A percentile compares a stretch with the other conserved stretches of the same genome.
Evolutionary conservation across 2,113 vertebrate genomes (phyloP).

Genomic region (Willisornis vidua): DNA sequence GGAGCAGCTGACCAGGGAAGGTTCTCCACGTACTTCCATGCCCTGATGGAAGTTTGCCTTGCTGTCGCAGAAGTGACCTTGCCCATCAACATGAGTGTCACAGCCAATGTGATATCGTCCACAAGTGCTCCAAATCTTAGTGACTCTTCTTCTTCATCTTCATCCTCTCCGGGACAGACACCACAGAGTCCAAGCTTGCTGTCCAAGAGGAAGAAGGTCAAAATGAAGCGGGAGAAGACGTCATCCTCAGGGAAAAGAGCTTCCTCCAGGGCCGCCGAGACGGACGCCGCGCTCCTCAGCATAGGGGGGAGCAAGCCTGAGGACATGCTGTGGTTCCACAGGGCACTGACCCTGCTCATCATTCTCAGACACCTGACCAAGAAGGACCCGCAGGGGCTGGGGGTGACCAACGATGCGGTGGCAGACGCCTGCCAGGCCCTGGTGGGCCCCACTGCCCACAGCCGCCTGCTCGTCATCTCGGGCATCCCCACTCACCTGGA

Average conservation of each 20-base stretch:
- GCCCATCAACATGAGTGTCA: conserved; percentile 87
- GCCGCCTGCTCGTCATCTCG: conserved; percentile 92
- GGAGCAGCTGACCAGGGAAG: conserved; percentile 86
- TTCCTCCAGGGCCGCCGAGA: conserved; percentile 78
- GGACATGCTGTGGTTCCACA: conserved; percentile 99
- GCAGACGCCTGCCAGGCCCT: conserved; percentile 93
- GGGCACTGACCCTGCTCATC: conserved; percentile 92
- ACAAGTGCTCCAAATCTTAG: conserved; percentile 89
- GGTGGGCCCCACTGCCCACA: conserved; percentile 90
- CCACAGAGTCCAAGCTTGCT: conserved; percentile 95
- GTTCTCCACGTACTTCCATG: conserved; percentile 96
- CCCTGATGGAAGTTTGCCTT: conserved; percentile 95
- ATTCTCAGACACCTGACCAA: conserved; percentile 91
- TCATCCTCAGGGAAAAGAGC: conserved; percentile 83
- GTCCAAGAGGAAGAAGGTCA: conserved; percentile 97
- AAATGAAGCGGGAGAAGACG: conserved; percentile 95
- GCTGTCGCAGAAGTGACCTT: conserved; percentile 94
- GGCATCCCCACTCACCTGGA: conserved; percentile 96
- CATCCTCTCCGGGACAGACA: conserved; percentile 94
- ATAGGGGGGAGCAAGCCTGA: conserved; percentile 94
- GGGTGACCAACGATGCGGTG: conserved; percentile 92
- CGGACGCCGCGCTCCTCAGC: conserved; percentile 83
- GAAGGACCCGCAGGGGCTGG: conserved; percentile 93
- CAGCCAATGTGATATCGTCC: conserved; percentile 85
- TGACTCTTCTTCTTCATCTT: conserved; percentile 94